Evolutionary conservation across 2,888 invertebrate genomes (phyloP).

Genomic region (Dinocampus coccinellae): DNA sequence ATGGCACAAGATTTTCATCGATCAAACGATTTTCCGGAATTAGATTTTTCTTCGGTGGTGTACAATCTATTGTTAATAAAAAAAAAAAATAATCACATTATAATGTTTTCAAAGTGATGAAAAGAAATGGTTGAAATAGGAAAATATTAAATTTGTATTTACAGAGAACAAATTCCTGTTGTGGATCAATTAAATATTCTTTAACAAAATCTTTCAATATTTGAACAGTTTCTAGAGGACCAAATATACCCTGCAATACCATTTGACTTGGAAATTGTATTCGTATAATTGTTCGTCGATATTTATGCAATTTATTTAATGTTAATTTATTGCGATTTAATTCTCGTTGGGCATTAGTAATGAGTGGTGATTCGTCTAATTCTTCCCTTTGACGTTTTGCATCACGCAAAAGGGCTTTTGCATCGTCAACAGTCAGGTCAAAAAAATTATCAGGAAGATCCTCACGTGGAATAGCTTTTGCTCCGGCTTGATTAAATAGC

Average conservation of each 20-base stretch:
- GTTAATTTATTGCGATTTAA: constrained; percentile 73
- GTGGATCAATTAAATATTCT: constrained; percentile 77
- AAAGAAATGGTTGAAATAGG: constrained; percentile 17
- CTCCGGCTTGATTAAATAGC: constrained; percentile 76
- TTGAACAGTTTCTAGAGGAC: constrained; percentile 80
- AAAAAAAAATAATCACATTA: constrained; percentile 14
- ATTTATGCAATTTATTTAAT: constrained; percentile 75
- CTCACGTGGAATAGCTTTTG: constrained; percentile 73
- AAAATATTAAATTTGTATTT: constrained; percentile 67
- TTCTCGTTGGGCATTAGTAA: constrained; percentile 77
- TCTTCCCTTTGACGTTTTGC: constrained; percentile 76
- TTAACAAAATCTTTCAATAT: constrained; percentile 82
- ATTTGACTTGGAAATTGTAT: constrained; percentile 89
- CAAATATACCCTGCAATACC: constrained; percentile 89
- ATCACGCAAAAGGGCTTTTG: constrained; percentile 81
- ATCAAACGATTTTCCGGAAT: constrained; percentile 75
- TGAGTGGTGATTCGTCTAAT: constrained; percentile 80
- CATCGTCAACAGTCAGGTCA: constrained; percentile 86
- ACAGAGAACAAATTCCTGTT: constrained; percentile 84
- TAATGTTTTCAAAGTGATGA: constrained; percentile 17
- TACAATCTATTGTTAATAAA: constrained; percentile 75
- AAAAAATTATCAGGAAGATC: constrained; percentile 91
- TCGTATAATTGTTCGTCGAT: constrained; percentile 84
- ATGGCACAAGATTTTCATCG: constrained; percentile 83
- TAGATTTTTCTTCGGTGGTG: constrained; percentile 84